A percentile compares a stretch with the other conserved stretches of the same genome.
phyloP scores from a whole-genome alignment of 2,797 vertebrate species.

The Erithacus rubecula region DNA sequence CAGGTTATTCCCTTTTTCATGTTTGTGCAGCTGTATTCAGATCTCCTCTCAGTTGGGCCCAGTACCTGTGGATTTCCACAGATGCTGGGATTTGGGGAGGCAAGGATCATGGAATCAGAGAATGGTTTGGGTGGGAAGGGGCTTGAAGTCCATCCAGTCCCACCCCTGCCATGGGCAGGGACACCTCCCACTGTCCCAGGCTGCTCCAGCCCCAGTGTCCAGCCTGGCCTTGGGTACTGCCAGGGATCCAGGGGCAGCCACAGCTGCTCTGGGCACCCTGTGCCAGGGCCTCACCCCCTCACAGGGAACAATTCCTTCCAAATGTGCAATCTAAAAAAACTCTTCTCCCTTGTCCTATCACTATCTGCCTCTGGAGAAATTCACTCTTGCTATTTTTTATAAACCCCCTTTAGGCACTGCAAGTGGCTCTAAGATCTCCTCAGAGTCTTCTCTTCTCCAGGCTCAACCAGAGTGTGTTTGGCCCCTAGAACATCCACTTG shows the following conservation, averaged over 20 bases:
- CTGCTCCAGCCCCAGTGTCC: accelerated
- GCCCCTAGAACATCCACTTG: neutral
- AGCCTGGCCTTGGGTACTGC: neutral
- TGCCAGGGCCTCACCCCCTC: neutral
- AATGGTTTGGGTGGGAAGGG: neutral
- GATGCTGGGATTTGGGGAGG: neutral
- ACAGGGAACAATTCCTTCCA: accelerated
- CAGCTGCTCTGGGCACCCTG: neutral
- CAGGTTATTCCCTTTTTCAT: neutral
- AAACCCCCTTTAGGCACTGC: neutral
- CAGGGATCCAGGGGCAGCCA: neutral
- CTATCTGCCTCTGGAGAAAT: neutral
- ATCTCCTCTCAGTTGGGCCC: neutral
- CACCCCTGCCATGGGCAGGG: neutral
- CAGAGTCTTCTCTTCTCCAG: neutral
- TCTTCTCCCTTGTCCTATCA: neutral
- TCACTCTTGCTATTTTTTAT: neutral
- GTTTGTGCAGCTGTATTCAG: neutral
- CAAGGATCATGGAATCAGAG: neutral
- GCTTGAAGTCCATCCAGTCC: accelerated
- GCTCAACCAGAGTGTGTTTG: neutral
- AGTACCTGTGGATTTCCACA: neutral
- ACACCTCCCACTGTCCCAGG: neutral
- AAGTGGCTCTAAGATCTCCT: neutral
- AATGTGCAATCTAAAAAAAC: neutral